Percentiles rank a stretch among this genome's conserved stretches.
Conservation (phyloP, 1,140 invertebrate genomes). For the Helicoverpa armigera region DNA sequence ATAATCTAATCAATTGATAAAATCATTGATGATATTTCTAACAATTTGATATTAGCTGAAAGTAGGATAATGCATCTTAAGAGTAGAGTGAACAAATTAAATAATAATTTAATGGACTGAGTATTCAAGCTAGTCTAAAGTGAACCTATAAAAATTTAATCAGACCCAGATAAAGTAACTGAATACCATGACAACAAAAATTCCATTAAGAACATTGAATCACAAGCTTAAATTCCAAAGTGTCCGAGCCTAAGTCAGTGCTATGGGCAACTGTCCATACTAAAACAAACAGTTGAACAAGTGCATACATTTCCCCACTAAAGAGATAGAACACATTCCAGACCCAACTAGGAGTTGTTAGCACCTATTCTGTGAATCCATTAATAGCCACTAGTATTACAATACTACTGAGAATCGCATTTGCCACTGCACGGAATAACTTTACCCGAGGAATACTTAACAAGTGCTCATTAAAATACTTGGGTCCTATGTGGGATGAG, state of each 20-base stretch:
- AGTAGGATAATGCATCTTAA: no score
- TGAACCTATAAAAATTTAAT: no score
- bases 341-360: background rate
- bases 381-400: background rate
- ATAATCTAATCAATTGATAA: slow-evolving; percentile 12
- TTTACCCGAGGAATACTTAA: slow-evolving; percentile 1
- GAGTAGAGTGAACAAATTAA: no score
- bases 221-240: no score
- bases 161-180: no score
- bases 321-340: background rate
- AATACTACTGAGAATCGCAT: slow-evolving; percentile 15
- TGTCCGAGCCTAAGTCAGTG: no score
- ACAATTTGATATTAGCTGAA: background rate
- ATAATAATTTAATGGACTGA: no score
- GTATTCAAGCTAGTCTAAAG: no score
- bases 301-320: background rate
- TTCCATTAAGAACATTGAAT: no score
- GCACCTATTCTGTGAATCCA: background rate
- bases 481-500: background rate
- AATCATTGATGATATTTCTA: background rate
- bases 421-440: slow-evolving; percentile 18
- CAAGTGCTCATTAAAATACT: slow-evolving; percentile 19
- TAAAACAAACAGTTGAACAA: no score
- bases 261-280: no score
- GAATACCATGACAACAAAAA: no score